A percentile compares a stretch with the other conserved stretches of the same genome.
These are phyloP conservation scores for Bagarius yarrelli DNA, from an alignment of 2,113 vertebrate species.

Conservation along the genomic window DNA sequence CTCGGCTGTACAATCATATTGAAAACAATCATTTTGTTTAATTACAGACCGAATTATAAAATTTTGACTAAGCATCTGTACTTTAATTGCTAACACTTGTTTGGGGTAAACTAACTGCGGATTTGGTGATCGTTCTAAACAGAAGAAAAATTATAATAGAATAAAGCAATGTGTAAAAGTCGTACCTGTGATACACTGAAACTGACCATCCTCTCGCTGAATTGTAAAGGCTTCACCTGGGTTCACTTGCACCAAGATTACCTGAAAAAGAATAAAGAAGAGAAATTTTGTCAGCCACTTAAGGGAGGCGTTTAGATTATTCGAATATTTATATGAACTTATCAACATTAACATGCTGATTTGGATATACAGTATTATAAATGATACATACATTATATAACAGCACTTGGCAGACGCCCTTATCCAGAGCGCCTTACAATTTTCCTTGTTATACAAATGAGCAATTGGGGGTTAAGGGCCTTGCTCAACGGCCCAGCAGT, in stretches of 20 bases:
- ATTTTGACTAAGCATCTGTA: background rate
- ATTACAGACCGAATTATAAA: background rate
- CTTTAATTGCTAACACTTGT: background rate
- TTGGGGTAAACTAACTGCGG: background rate
- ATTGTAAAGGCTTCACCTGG: conserved; percentile 98
- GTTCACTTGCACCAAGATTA: conserved; percentile 99
- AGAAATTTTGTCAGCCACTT: background rate
- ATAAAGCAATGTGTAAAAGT: background rate
- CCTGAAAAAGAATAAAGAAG: conserved; percentile 65
- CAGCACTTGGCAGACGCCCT: no score
- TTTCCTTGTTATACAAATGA: no score
- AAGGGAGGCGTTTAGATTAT: background rate
- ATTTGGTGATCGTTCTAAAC: no score
- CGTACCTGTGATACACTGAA: conserved; percentile 98
- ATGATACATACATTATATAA: no score
- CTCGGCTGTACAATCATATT: background rate
- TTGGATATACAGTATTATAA: no score
- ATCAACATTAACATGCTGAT: background rate
- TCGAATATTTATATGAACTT: background rate
- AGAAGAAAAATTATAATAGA: background rate
- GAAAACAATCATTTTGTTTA: background rate
- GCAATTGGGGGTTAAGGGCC: no score
- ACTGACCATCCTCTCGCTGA: conserved; percentile 98
- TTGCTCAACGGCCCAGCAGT: no score
- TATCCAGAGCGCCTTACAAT: no score